Percentiles rank a stretch among this genome's conserved stretches.
phyloP scores from a whole-genome alignment of 23 tunicate species.

The Ascidia mentula region DNA sequence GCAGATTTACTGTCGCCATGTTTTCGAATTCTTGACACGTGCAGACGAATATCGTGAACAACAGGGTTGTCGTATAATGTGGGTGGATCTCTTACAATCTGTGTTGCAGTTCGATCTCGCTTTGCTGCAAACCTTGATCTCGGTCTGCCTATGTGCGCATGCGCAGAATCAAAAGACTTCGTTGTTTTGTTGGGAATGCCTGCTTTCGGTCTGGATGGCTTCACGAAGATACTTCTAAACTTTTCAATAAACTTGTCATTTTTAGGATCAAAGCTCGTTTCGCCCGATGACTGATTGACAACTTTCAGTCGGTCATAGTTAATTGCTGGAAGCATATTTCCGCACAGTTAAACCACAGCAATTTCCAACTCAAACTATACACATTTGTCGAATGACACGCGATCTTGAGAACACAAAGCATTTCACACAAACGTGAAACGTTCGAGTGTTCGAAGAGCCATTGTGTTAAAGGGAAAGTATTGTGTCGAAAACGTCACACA shows the following conservation, averaged over 20 bases:
- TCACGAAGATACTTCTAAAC: constrained; percentile 43
- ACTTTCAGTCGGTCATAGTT: constrained; percentile 46
- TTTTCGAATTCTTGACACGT: constrained; percentile 9
- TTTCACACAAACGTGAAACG: neutral
- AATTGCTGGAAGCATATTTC: neutral
- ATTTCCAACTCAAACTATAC: neutral
- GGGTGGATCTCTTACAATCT: constrained; percentile 26
- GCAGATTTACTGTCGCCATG: constrained; percentile 5
- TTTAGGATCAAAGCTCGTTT: neutral
- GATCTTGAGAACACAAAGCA: neutral
- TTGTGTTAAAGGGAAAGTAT: neutral
- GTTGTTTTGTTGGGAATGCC: constrained; percentile 77
- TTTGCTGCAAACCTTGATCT: constrained; percentile 39
- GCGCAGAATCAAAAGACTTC: constrained; percentile 51
- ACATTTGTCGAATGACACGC: neutral
- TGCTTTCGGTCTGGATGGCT: constrained; percentile 18
- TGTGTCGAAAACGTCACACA: neutral
- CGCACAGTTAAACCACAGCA: neutral
- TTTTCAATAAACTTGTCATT: constrained; percentile 48
- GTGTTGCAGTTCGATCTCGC: constrained; percentile 9
- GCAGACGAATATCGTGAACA: constrained; percentile 37
- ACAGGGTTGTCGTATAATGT: constrained; percentile 46
- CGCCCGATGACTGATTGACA: neutral
- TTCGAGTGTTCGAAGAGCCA: neutral
- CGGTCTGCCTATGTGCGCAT: constrained; percentile 50